These are phyloP conservation scores for Drosophila yooni DNA, from an alignment of 2,888 invertebrate genomes.

Conservation along the genomic window DNA sequence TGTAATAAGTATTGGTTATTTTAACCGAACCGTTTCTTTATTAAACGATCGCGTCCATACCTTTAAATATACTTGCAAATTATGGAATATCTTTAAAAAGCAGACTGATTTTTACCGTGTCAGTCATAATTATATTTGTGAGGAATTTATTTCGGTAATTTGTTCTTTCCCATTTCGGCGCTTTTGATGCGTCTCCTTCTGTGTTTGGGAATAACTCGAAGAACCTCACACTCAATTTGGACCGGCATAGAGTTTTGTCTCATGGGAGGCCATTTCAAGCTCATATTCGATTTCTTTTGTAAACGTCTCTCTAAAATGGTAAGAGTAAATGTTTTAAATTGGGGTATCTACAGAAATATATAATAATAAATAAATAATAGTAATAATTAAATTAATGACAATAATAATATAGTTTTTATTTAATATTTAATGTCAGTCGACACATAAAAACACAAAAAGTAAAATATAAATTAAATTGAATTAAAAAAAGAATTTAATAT, in stretches of 20 bases:
- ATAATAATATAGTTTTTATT: neutral
- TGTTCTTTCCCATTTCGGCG: conserved; percentile 69
- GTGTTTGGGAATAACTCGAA: conserved; percentile 84
- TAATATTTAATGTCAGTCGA: neutral
- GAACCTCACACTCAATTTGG: conserved; percentile 84
- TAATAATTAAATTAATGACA: neutral
- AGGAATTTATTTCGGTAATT: conserved; percentile 8
- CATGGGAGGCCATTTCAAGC: conserved; percentile 72
- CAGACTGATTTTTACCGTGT: neutral
- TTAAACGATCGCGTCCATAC: neutral
- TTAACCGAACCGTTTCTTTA: neutral
- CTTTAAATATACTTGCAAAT: neutral
- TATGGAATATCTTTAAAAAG: neutral
- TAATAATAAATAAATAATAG: neutral
- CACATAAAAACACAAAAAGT: neutral
- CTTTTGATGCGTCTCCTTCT: conserved; percentile 83
- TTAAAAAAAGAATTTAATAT: too few species aligned
- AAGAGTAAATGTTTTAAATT: neutral
- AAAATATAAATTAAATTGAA: too few species aligned
- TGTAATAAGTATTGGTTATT: neutral
- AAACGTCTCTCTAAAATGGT: conserved; percentile 22
- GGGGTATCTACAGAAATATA: neutral
- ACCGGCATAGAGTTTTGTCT: conserved; percentile 85
- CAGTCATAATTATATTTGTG: neutral
- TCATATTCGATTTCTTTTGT: conserved; percentile 26